Base-by-base conservation (phyloP, 2,113 vertebrate genomes). In the Strix uralensis region DNA sequence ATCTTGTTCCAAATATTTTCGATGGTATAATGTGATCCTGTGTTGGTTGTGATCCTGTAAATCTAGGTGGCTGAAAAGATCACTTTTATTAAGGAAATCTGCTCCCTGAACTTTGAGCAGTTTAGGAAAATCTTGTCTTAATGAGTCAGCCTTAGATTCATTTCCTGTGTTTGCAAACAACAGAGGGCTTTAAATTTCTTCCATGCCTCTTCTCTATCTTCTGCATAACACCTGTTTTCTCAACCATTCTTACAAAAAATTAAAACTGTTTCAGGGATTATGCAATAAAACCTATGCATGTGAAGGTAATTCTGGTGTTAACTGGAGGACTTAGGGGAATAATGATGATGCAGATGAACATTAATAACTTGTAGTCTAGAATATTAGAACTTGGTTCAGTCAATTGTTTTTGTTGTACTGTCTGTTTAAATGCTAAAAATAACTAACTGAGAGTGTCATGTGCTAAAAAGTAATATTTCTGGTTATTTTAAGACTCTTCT, bases 111-210 rank as follows among this genome's bases (percentile, higher is more conserved):
- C 69, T 92, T 88, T 49, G 61, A 89, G 66, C 11, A 70, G 32
- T 91, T 95, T 55, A 86, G 81, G 55, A 74, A 90, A 86, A 29
- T 63, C 44, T 94, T 9, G 14, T 92, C 63, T 59, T 88, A 91
- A 80, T 97, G 94, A 97, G 89, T 95, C 89, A 96, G 81, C 92
- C 89, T 92, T 95, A 73, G 73, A 85, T 92, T 95, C 32, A 77
- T 92, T 96, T 96, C 96, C 95, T 96, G 84, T 97, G 71, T 95
- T 94, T 95, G 84, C 86, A 92, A 91, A 94, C 81, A 92, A 11
- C 49, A 59, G 49, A 92, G 12, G 27, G 18, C 36, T 92, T 96
- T 75, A 95, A 82, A 97, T 95, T 94, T 88, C 84, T 97, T 94
- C 91, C 94, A 92, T 77, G n/a, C 62, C 70, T 87, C 57, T 91